Percentiles rank a stretch among this genome's conserved stretches.
phyloP scores from a whole-genome alignment of 2,113 vertebrate species.

The Pygoscelis antarcticus region DNA sequence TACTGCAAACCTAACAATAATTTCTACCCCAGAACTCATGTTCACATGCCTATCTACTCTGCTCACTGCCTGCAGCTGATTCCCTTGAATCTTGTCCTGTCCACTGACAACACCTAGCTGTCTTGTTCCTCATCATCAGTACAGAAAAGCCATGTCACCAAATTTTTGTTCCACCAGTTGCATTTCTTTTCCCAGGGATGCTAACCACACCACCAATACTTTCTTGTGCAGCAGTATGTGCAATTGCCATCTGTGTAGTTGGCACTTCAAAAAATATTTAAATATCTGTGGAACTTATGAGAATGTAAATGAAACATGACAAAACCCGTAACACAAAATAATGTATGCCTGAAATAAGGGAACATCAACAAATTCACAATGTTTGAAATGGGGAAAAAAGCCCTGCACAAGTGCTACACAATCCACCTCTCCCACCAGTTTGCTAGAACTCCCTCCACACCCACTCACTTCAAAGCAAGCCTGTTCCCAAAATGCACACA shows the following conservation, averaged over 20 bases:
- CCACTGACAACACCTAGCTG: neutral
- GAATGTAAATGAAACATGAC: slow-evolving; percentile 18
- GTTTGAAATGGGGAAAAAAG: neutral
- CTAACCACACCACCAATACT: neutral
- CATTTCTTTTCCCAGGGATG: neutral
- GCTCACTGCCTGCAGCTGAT: neutral
- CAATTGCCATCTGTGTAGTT: slow-evolving; percentile 47
- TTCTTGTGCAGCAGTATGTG: neutral
- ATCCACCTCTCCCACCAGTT: neutral
- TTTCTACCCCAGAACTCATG: neutral
- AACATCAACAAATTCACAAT: neutral
- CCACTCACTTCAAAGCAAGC: neutral
- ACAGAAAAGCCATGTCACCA: neutral
- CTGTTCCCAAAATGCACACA: neutral
- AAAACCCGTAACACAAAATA: neutral
- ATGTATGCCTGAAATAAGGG: neutral
- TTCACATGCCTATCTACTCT: neutral
- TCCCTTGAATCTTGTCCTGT: neutral
- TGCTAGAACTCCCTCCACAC: neutral
- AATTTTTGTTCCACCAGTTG: neutral
- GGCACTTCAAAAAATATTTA: slow-evolving; percentile 35
- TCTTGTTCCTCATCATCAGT: neutral
- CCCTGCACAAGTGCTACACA: neutral
- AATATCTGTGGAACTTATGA: slow-evolving; percentile 6
- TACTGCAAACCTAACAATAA: neutral